Conservation (phyloP, 2,113 vertebrate genomes). For the Kryptolebias marmoratus region DNA sequence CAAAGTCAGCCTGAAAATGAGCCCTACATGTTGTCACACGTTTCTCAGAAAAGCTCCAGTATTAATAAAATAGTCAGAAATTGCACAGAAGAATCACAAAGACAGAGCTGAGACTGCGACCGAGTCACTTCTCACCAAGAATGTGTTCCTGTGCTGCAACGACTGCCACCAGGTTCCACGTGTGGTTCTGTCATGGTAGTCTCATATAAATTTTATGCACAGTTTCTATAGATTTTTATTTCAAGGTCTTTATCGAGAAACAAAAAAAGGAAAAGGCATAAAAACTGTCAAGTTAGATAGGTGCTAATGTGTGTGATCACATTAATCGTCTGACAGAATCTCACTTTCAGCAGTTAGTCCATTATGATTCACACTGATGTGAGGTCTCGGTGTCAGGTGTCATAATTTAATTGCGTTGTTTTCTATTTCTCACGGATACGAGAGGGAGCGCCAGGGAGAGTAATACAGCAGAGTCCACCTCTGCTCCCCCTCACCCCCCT, state of each 20-base stretch:
- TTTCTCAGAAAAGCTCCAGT: no score
- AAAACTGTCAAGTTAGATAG: conserved; percentile 63
- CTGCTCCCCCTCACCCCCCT: conserved; percentile 49
- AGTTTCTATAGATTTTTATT: conserved; percentile 34
- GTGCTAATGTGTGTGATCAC: conserved; percentile 81
- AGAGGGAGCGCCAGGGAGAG: conserved; percentile 67
- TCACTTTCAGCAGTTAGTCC: conserved; percentile 79
- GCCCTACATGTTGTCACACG: no score
- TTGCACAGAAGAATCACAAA: no score
- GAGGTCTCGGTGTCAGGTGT: conserved; percentile 84
- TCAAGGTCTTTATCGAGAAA: conserved; percentile 44
- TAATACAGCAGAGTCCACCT: conserved; percentile 69
- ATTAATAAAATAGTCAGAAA: no score
- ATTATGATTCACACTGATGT: conserved; percentile 82
- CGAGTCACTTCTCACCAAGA: conserved; percentile 12
- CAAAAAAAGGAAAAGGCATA: conserved; percentile 36
- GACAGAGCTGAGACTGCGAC: no score
- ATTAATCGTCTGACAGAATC: conserved; percentile 82
- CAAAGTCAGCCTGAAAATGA: no score
- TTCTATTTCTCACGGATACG: conserved; percentile 79
- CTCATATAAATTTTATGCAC: background rate
- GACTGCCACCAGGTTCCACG: conserved; percentile 21
- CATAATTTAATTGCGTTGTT: conserved; percentile 87
- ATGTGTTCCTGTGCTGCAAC: background rate
- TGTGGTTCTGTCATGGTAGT: background rate